Evolutionary conservation across 1,140 invertebrate genomes (phyloP).

Genomic region (Zeugodacus cucurbitae): DNA sequence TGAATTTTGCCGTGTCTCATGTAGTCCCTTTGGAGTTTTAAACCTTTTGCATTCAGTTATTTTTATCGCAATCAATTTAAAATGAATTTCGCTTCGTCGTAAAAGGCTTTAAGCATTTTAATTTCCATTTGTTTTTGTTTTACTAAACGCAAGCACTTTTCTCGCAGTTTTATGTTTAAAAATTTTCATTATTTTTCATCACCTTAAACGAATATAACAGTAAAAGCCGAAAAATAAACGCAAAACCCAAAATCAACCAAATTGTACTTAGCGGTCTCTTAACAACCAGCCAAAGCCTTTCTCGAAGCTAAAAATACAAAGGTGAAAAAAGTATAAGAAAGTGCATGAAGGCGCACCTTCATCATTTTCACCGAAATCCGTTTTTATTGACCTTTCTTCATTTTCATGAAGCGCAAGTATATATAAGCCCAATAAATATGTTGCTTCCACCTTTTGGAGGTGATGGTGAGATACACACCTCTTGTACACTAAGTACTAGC

Average conservation of each 20-base stretch:
- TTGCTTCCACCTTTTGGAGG: not conserved
- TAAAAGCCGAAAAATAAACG: not conserved
- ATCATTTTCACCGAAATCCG: not conserved
- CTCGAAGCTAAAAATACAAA: not conserved
- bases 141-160: not conserved
- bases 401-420: not conserved
- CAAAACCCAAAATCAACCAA: not conserved
- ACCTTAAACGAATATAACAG: not conserved
- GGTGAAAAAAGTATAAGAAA: not conserved
- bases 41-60: not conserved
- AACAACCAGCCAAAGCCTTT: not conserved
- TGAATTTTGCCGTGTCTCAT: too few relatives aligned
- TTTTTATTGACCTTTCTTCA: constrained; percentile 17
- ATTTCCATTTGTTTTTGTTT: not conserved
- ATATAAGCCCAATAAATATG: not conserved
- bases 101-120: not conserved
- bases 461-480: not conserved
- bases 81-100: not conserved
- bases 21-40: not conserved
- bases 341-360: not conserved
- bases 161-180: not conserved
- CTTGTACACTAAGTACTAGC: not conserved
- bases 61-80: not conserved
- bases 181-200: not conserved
- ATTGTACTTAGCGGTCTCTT: not conserved